phyloP scores from a whole-genome alignment of 1,140 invertebrate genomes.

The Fopius arisanus region DNA sequence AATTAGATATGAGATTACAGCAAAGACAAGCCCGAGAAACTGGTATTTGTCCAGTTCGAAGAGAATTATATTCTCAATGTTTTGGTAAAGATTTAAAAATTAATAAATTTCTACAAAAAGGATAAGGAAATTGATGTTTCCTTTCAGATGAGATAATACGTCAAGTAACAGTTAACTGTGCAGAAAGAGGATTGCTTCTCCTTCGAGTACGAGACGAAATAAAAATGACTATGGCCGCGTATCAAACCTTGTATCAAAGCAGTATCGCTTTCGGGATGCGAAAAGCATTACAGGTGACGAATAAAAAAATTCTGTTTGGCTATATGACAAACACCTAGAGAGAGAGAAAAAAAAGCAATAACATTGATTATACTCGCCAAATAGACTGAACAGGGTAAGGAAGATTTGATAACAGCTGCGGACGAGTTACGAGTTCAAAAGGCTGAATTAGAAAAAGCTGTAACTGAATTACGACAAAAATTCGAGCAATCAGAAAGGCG shows the following conservation, averaged over 20 bases:
- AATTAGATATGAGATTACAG: conserved; percentile 89
- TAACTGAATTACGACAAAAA: conserved; percentile 83
- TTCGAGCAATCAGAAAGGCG: conserved; percentile 86
- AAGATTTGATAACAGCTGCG: conserved; percentile 70
- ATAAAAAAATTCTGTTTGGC: background rate
- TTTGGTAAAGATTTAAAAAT: too few species aligned
- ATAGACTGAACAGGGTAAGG: conserved; percentile 73
- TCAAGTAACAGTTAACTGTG: conserved; percentile 97
- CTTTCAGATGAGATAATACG: conserved; percentile 86
- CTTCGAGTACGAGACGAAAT: conserved; percentile 94
- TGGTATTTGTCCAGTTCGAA: conserved; percentile 93
- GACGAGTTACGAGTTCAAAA: conserved; percentile 75
- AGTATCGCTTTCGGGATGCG: conserved; percentile 97
- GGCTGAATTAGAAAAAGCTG: conserved; percentile 77
- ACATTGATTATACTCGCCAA: background rate
- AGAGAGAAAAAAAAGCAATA: too few species aligned
- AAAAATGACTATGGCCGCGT: conserved; percentile 94
- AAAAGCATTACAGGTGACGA: conserved; percentile 86
- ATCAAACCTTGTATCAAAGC: conserved; percentile 93
- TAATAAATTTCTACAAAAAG: too few species aligned
- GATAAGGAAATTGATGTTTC: background rate
- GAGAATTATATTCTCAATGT: conserved; percentile 95
- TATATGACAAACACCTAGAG: background rate
- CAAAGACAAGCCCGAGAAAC: conserved; percentile 93
- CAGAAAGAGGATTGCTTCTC: conserved; percentile 92